Base-by-base conservation (phyloP, 1,140 invertebrate species). In the Dreissena polymorpha region DNA sequence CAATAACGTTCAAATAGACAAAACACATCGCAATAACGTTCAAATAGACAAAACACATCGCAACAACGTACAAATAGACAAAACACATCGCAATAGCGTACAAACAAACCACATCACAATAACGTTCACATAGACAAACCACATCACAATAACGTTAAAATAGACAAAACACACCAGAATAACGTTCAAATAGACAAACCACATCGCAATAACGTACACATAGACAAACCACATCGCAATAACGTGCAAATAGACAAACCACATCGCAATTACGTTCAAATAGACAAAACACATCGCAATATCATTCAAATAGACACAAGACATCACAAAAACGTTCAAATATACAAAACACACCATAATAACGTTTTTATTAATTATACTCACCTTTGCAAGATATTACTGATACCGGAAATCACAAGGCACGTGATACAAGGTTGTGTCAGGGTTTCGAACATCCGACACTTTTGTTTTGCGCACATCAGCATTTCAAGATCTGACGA, bases 351-450 rank as follows among this genome's bases (percentile, higher is more conserved):
- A n/a, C n/a, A n/a, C n/a, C n/a, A n/a, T n/a, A n/a, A n/a, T n/a
- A n/a, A n/a, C n/a, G n/a, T n/a, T n/a, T n/a, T n/a, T n/a, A n/a
- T n/a, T n/a, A 13, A 21, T 39, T 39, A 39, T 2, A 39, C 39
- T 23, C 69, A 78, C 76, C 76, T 50, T 27, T 1, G 10, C 12
- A 51, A 50, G 2, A 78, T 7, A 12, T 70, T 13, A 0, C 14
- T 14, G 50, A 53, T 49, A 6, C 76, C 77, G 10, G 83, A 68
- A 13, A 85, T n/a, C 29, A 76, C 69, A 6, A 80, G 18, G 50
- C 83, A 85, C n/a, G 83, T 75, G 8, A 85, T 64, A 39, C 83
- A 85, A 27, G 55, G 60, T 27, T 85, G 83, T 13, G 65, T 49
- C 25, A 84, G 51, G 55, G 21, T 68, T 50, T 67, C 0, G 12